Percentiles rank a stretch among this genome's conserved stretches.
phyloP scores from a whole-genome alignment of 2,888 invertebrate genomes.

The Tupiocoris notatus region DNA sequence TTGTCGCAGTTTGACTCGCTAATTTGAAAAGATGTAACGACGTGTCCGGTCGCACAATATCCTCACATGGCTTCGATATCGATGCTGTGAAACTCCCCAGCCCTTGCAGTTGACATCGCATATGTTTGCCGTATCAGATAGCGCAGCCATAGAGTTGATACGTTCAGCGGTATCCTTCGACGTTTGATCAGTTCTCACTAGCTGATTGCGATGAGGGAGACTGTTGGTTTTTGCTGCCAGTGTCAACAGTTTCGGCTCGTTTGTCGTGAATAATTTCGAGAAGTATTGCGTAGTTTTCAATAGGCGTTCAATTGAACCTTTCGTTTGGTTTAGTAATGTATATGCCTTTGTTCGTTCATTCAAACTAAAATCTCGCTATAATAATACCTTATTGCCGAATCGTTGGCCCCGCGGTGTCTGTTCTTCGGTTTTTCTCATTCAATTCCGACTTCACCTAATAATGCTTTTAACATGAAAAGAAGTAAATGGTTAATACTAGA shows the following conservation, averaged over 20 bases:
- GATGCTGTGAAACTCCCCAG: not conserved
- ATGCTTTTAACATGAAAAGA: not conserved
- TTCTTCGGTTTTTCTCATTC: not conserved
- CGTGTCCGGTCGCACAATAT: too few species aligned
- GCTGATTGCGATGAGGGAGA: not conserved
- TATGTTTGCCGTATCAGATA: not conserved
- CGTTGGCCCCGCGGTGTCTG: not conserved
- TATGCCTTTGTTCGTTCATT: too few species aligned
- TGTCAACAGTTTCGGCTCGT: not conserved
- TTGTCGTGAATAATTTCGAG: not conserved
- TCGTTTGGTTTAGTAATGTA: too few species aligned
- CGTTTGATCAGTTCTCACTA: not conserved
- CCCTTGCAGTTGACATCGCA: not conserved
- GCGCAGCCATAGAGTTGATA: not conserved
- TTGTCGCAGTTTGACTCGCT: too few species aligned
- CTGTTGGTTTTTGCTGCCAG: not conserved
- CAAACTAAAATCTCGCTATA: too few species aligned
- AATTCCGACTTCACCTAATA: not conserved
- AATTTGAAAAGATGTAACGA: too few species aligned
- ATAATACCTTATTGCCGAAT: not conserved
- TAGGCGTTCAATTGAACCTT: not conserved
- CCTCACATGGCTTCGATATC: not conserved
- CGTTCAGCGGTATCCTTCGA: not conserved
- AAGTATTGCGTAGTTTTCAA: not conserved
- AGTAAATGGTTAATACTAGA: slow-evolving; percentile 24